Conservation (phyloP, 2,888 invertebrate genomes). For the Agrotis puta region DNA sequence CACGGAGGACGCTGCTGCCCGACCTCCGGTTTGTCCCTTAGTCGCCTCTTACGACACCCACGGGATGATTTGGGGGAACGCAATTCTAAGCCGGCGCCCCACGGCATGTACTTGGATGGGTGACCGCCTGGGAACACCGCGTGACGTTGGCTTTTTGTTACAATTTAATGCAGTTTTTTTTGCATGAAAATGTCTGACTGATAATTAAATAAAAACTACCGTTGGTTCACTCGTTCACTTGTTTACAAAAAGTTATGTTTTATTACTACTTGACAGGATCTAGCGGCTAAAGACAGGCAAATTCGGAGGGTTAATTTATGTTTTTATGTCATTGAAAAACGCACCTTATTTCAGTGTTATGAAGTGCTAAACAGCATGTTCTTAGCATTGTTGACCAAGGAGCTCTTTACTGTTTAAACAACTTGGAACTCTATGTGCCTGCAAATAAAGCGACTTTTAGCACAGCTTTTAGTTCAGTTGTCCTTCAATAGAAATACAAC, state of each 20-base stretch:
- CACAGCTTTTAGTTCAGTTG: neutral
- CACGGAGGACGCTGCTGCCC: too few relatives aligned
- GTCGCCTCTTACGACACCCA: too few relatives aligned
- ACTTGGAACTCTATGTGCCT: rapidly evolving
- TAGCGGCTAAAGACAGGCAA: neutral
- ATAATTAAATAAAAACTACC: too few relatives aligned
- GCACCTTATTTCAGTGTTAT: neutral
- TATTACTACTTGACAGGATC: neutral
- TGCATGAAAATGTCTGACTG: too few relatives aligned
- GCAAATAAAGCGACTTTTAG: neutral
- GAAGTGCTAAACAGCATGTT: neutral
- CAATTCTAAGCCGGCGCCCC: too few relatives aligned
- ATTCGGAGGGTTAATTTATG: neutral
- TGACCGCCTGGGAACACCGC: conserved; percentile 84
- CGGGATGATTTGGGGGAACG: too few relatives aligned
- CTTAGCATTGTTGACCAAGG: neutral
- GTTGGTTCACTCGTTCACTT: neutral
- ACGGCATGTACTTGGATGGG: conserved; percentile 87
- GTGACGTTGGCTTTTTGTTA: conserved; percentile 68
- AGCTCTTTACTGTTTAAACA: conserved; percentile 1
- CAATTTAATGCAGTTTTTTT: too few relatives aligned
- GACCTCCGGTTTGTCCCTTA: too few relatives aligned
- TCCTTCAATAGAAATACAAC: neutral
- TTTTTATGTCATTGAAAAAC: neutral
- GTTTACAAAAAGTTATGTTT: neutral